A percentile compares a stretch with the other conserved stretches of the same genome.
These are phyloP conservation scores for Allophyes oxyacanthae DNA, from an alignment of 2,888 invertebrate genomes.

Conservation along the genomic window DNA sequence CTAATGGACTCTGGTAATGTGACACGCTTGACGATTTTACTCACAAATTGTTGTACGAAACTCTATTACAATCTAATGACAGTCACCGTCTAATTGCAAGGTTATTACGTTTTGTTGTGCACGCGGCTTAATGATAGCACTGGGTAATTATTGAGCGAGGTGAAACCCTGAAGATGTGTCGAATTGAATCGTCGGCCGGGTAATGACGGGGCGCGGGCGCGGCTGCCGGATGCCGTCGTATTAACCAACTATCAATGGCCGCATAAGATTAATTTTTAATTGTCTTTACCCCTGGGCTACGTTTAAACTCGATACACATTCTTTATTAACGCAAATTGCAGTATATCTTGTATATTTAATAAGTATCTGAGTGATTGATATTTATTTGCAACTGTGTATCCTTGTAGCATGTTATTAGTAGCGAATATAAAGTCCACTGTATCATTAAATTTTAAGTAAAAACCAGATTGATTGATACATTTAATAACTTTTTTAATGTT, in stretches of 20 bases:
- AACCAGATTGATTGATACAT: constrained; percentile 51
- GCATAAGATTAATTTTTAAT: constrained; percentile 82
- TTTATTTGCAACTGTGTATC: constrained; percentile 56
- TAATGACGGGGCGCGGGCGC: constrained; percentile 70
- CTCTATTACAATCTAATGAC: constrained; percentile 89
- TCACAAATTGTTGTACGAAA: constrained; percentile 89
- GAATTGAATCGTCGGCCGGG: constrained; percentile 81
- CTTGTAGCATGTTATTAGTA: constrained; percentile 50
- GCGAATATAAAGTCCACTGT: constrained; percentile 38
- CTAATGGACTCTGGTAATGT: constrained; percentile 88
- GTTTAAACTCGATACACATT: constrained; percentile 62
- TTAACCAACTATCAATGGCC: constrained; percentile 74
- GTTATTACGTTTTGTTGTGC: constrained; percentile 88
- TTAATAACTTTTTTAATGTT: constrained; percentile 12
- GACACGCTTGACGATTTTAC: constrained; percentile 90
- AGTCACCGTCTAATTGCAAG: constrained; percentile 87
- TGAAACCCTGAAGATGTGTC: constrained; percentile 88
- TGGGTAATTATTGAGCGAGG: constrained; percentile 87
- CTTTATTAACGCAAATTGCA: constrained; percentile 61
- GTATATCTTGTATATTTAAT: constrained; percentile 56
- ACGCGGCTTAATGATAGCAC: constrained; percentile 83
- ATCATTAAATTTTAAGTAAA: constrained; percentile 36
- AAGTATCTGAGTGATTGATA: constrained; percentile 54
- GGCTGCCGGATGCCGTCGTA: constrained; percentile 66
- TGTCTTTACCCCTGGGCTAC: constrained; percentile 69